Percentiles rank a stretch among this genome's conserved stretches.
Evolutionary conservation across 2,797 vertebrate species (phyloP).

Genomic region (Simalia tracyae): DNA sequence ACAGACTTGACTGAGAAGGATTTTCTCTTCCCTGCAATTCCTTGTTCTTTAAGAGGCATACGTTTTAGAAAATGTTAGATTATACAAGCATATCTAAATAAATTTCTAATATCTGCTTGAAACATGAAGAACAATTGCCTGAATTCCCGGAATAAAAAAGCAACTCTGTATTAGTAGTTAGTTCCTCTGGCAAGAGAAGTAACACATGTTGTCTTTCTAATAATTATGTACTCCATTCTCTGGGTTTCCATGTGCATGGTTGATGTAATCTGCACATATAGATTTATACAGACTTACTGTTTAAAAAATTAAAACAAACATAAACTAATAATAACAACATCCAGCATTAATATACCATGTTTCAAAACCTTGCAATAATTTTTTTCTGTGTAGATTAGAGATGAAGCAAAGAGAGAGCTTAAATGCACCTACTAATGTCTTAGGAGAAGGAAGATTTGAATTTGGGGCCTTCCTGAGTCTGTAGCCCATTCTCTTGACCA

Average conservation of each 20-base stretch:
- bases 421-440: too few relatives aligned
- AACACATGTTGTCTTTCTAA: not conserved
- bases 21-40: not conserved
- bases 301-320: not conserved
- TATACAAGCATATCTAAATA: not conserved
- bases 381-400: not conserved
- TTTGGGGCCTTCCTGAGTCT: too few relatives aligned
- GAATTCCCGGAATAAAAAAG: not conserved
- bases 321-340: not conserved
- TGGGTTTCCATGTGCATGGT: not conserved
- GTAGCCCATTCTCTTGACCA: too few relatives aligned
- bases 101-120: not conserved
- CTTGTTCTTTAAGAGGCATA: not conserved
- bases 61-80: not conserved
- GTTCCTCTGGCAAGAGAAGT: not conserved
- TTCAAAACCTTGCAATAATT: not conserved
- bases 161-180: not conserved
- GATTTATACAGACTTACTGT: not conserved
- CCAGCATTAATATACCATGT: not conserved
- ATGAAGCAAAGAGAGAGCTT: too few relatives aligned
- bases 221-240: not conserved
- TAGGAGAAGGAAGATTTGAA: too few relatives aligned
- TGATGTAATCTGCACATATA: not conserved
- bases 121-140: not conserved
- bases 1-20: not conserved